Evolutionary conservation across 2,888 invertebrate species (phyloP).

Genomic region (Sminthurides aquaticus): DNA sequence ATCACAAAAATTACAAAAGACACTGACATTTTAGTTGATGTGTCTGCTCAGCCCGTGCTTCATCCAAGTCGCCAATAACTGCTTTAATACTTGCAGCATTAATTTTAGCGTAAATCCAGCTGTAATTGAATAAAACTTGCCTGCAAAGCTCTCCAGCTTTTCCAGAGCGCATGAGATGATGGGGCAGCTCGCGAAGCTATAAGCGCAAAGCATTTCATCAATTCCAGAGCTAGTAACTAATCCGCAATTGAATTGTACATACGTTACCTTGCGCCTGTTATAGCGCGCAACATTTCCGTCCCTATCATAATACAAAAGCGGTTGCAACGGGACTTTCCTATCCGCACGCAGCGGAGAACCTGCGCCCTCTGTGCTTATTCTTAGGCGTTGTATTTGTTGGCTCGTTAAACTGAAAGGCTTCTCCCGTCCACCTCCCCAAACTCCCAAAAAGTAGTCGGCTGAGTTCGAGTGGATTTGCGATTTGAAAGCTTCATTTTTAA

Average conservation of each 20-base stretch:
- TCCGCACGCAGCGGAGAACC: conserved; percentile 57
- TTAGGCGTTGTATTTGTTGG: conserved; percentile 77
- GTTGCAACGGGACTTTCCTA: conserved; percentile 88
- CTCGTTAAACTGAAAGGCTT: conserved; percentile 92
- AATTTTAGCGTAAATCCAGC: conserved; percentile 92
- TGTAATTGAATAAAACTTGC: conserved; percentile 90
- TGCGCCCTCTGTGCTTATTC: conserved; percentile 76
- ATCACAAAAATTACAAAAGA: no score
- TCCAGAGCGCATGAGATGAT: conserved; percentile 81
- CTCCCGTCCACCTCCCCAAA: conserved; percentile 87
- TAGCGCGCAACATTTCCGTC: conserved; percentile 81
- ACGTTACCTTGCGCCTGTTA: conserved; percentile 77
- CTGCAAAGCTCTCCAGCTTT: conserved; percentile 82
- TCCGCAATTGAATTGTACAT: no score
- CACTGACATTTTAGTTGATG: background rate
- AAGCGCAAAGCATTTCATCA: background rate
- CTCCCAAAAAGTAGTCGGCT: conserved; percentile 92
- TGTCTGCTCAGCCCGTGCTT: conserved; percentile 53
- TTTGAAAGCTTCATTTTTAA: conserved; percentile 93
- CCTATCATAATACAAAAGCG: conserved; percentile 75
- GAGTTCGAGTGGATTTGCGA: conserved; percentile 93
- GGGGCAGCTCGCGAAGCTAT: conserved; percentile 88
- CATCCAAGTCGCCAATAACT: conserved; percentile 89
- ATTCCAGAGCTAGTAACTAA: no score
- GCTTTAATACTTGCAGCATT: conserved; percentile 92